Evolutionary conservation across 2,888 invertebrate species (phyloP), one percentile per base, ranked within the genome.

Genomic region (Aspidiotus destructor): DNA sequence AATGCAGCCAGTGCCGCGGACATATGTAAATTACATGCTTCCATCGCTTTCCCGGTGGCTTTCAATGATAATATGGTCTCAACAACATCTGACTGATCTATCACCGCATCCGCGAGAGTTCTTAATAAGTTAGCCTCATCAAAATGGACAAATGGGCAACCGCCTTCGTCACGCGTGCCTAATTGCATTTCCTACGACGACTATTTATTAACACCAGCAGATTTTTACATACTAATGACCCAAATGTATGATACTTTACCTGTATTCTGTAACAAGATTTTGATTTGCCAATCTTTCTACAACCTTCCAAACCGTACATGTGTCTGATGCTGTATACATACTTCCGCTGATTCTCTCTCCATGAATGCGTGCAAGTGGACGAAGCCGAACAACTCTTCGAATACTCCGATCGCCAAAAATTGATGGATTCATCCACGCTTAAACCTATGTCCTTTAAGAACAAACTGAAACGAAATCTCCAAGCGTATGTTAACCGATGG

Each of bases 381-480:
- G 40, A 11, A 13, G 44, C 48, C 11, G 62, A 53, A 16, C 57
- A 57, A 42, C 62, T 54, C 54, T 62, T 79, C 2, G 80, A 80
- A 76, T 88, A 87, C 75, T 86, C 85, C 17, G 75, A 73, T 74
- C 79, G 81, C 86, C 87, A 87, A 76, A 86, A 85, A 40, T 77
- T 76, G 57, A 86, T 74, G 10, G 86, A 82, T 74, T 87, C 84
- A 69, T 83, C 79, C 41, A 86, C 74, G 5, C 84, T 80, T 80
- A 88, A 80, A 0, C 87, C 87, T 73, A 84, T 82, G 73, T 86
- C 86, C 79, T 87, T 88, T 62, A 88, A 77, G 76, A 85, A 88
- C 40, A 88, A 77, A 70, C 85, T 86, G 72, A 85, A 85, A 73
- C 84, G 81, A 73, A 87, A 85, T 73, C 84, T 78, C 42, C 80